These are phyloP conservation scores for Icerya purchasi DNA, from an alignment of 2,888 invertebrate species.

Conservation along the genomic window DNA sequence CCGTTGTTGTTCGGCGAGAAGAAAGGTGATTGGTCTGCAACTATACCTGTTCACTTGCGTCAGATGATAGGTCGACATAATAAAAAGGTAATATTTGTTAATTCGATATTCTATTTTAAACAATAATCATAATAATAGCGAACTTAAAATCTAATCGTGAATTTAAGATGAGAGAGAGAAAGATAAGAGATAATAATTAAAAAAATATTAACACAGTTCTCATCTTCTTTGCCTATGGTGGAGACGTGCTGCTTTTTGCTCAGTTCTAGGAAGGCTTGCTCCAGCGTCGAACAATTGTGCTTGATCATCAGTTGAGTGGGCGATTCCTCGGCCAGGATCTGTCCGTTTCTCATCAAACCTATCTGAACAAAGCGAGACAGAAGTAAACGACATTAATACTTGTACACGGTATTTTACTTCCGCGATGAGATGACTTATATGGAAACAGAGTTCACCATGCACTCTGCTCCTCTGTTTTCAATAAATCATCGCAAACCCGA, in stretches of 20 bases:
- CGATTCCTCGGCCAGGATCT: conserved; percentile 62
- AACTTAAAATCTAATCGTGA: no score
- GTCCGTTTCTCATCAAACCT: conserved; percentile 69
- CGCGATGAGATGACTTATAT: neutral
- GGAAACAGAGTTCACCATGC: neutral
- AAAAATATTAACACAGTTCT: conserved; percentile 15
- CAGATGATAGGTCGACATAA: no score
- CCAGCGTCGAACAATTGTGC: conserved; percentile 50
- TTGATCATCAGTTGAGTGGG: conserved; percentile 46
- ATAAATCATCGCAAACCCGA: no score
- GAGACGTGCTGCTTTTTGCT: conserved; percentile 34
- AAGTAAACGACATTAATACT: neutral
- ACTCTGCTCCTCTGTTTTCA: no score
- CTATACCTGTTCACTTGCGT: no score
- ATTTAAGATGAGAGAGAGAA: no score
- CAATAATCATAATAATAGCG: no score
- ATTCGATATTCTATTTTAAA: no score
- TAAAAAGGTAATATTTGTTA: no score
- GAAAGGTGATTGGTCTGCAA: no score
- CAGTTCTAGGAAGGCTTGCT: conserved; percentile 68
- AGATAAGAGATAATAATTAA: no score
- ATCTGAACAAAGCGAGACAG: conserved; percentile 35
- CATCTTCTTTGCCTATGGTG: conserved; percentile 16
- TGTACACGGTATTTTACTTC: neutral
- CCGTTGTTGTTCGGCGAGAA: no score